A percentile compares a stretch with the other conserved stretches of the same genome.
Evolutionary conservation across 1,140 invertebrate genomes (phyloP).

Genomic region (Drosophila pseudoananassae): DNA sequence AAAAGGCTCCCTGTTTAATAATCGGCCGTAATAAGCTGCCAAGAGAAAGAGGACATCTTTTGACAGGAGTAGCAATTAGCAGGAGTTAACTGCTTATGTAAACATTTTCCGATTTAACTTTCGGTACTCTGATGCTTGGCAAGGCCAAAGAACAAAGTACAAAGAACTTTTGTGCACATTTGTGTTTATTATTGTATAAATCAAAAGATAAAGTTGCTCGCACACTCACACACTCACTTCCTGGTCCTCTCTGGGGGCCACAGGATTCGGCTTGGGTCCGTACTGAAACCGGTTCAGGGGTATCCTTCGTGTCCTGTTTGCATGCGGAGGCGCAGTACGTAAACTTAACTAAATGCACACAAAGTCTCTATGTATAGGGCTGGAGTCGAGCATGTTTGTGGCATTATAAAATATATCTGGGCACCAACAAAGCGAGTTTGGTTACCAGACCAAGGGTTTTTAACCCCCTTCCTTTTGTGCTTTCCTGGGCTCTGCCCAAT

Average conservation of each 20-base stretch:
- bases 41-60: slow-evolving; percentile 7
- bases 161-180: slow-evolving; percentile 65
- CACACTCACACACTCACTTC: slow-evolving; percentile 50
- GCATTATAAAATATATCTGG: slow-evolving; percentile 78
- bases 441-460: not conserved
- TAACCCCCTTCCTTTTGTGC: not conserved
- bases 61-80: slow-evolving; percentile 51
- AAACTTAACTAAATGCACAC: slow-evolving; percentile 54
- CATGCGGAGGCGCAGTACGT: slow-evolving; percentile 55
- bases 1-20: not conserved
- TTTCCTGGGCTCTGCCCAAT: slow-evolving; percentile 23
- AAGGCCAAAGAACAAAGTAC: slow-evolving; percentile 45
- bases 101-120: slow-evolving; percentile 52
- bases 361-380: slow-evolving; percentile 40
- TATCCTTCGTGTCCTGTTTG: slow-evolving; percentile 45
- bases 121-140: slow-evolving; percentile 24
- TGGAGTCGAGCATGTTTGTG: slow-evolving; percentile 65
- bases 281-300: slow-evolving; percentile 7
- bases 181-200: slow-evolving; percentile 81
- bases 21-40: slow-evolving; percentile 6
- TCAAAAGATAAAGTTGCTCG: slow-evolving; percentile 69
- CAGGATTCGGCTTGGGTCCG: slow-evolving; percentile 1
- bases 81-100: slow-evolving; percentile 51
- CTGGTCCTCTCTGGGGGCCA: slow-evolving; percentile 9
- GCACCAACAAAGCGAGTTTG: slow-evolving; percentile 24